phyloP scores from a whole-genome alignment of 2,797 vertebrate genomes.

The Pangasius djambal region DNA sequence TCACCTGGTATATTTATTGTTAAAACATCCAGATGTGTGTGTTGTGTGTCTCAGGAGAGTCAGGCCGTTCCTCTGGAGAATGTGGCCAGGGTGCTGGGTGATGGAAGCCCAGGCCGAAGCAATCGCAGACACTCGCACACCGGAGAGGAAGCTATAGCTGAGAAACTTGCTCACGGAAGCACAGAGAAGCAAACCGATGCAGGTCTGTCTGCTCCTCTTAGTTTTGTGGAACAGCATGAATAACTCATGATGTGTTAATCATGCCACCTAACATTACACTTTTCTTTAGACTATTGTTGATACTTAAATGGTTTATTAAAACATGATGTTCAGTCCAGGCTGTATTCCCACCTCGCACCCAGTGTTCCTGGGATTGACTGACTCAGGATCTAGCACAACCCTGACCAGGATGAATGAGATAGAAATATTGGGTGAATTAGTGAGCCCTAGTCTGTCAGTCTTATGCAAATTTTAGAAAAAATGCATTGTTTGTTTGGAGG shows the following conservation, averaged over 20 bases:
- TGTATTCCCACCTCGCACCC: background rate
- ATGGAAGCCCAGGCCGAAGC: conserved; percentile 64
- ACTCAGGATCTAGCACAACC: background rate
- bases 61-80: conserved; percentile 86
- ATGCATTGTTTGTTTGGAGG: background rate
- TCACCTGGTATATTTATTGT: background rate
- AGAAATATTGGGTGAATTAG: background rate
- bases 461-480: background rate
- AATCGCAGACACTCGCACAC: conserved; percentile 72
- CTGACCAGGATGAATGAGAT: background rate
- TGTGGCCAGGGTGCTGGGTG: conserved; percentile 77
- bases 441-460: background rate
- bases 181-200: conserved; percentile 64
- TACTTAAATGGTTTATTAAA: background rate
- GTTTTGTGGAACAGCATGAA: background rate
- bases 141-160: conserved; percentile 65
- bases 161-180: conserved; percentile 55
- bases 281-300: background rate
- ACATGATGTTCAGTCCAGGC: background rate
- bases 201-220: conserved; percentile 65
- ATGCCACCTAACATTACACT: background rate
- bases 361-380: background rate
- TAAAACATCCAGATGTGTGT: conserved; percentile 3
- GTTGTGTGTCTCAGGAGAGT: conserved; percentile 75
- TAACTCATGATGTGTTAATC: background rate